Percentiles rank a stretch among this genome's conserved stretches.
phyloP scores from a whole-genome alignment of 1,140 invertebrate genomes.

The Calephelis nemesis region DNA sequence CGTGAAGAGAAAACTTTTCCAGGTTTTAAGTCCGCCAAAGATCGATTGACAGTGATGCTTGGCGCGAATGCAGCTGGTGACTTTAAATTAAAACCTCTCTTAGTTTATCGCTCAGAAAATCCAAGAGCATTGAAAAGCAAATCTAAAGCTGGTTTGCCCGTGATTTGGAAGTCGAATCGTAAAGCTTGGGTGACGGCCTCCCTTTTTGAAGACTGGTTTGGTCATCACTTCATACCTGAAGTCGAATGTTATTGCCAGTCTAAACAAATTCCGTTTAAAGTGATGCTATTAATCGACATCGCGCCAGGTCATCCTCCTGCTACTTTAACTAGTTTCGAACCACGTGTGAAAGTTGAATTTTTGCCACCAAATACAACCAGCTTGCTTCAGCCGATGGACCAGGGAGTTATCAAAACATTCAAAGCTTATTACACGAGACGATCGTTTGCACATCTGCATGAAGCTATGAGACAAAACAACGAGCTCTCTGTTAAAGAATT shows the following conservation, averaged over 20 bases:
- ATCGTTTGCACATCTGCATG: constrained; percentile 19
- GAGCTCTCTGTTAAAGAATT: constrained; percentile 27
- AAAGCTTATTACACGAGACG: constrained; percentile 15
- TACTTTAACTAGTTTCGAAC: constrained; percentile 41
- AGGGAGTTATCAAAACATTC: constrained; percentile 34
- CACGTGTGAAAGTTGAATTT: constrained; percentile 65
- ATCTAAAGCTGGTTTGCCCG: constrained; percentile 46
- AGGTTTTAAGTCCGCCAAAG: too few species aligned
- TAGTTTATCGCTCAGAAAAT: constrained; percentile 65
- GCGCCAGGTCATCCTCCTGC: constrained; percentile 52
- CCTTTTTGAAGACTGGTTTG: constrained; percentile 60
- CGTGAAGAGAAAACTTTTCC: too few species aligned
- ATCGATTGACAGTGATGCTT: constrained; percentile 37
- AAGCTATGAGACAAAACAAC: constrained; percentile 29
- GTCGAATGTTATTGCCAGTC: constrained; percentile 45
- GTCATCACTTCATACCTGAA: constrained; percentile 45
- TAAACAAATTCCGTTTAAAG: constrained; percentile 65
- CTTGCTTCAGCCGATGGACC: constrained; percentile 45
- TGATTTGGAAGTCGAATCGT: constrained; percentile 57
- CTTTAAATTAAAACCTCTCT: background rate
- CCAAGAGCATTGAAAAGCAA: constrained; percentile 62
- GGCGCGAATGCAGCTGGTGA: constrained; percentile 62
- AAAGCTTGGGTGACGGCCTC: constrained; percentile 54
- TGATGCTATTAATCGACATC: constrained; percentile 73
- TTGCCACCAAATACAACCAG: constrained; percentile 25